A percentile compares a stretch with the other conserved stretches of the same genome.
Evolutionary conservation across 2,113 vertebrate species (phyloP).

Genomic region (Ancistrus triradiatus): DNA sequence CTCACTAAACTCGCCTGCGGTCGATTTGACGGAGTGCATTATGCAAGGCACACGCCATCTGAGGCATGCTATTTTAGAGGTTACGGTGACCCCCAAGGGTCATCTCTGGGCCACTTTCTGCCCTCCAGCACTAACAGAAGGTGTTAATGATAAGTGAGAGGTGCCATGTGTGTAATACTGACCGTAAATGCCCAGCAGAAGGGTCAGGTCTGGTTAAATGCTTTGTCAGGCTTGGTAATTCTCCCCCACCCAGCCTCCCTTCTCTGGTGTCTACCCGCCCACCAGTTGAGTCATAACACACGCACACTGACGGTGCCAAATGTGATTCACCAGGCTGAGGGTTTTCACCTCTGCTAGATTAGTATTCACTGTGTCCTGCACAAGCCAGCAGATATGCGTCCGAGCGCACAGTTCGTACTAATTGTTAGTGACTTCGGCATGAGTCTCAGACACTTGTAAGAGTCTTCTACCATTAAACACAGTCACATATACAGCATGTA

Average conservation of each 20-base stretch:
- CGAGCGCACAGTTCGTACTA: constrained; percentile 6
- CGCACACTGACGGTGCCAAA: constrained; percentile 15
- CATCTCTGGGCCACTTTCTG: constrained; percentile 26
- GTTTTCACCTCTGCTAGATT: constrained; percentile 4
- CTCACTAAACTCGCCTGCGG: constrained; percentile 17
- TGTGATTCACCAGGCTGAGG: constrained; percentile 4
- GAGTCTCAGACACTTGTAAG: constrained; percentile 9
- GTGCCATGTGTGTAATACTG: constrained; percentile 13
- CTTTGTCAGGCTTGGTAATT: constrained; percentile 36
- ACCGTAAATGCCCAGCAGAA: constrained; percentile 24
- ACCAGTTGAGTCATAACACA: constrained; percentile 19
- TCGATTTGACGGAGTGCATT: constrained; percentile 20
- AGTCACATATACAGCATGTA: constrained; percentile 48
- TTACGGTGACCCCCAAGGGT: constrained; percentile 24
- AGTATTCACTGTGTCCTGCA: neutral
- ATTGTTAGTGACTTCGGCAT: constrained; percentile 31
- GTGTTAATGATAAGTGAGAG: constrained; percentile 29
- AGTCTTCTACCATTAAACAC: constrained; percentile 33
- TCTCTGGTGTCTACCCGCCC: constrained; percentile 12
- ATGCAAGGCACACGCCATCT: constrained; percentile 17
- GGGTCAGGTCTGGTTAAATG: constrained; percentile 37
- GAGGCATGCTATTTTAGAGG: constrained; percentile 27
- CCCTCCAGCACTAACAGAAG: constrained; percentile 9
- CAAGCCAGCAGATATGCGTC: neutral
- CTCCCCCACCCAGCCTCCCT: constrained; percentile 13